Evolutionary conservation across 2,888 invertebrate genomes (phyloP), one percentile per base, ranked within the genome.

Genomic region (Aspidiotus destructor): DNA sequence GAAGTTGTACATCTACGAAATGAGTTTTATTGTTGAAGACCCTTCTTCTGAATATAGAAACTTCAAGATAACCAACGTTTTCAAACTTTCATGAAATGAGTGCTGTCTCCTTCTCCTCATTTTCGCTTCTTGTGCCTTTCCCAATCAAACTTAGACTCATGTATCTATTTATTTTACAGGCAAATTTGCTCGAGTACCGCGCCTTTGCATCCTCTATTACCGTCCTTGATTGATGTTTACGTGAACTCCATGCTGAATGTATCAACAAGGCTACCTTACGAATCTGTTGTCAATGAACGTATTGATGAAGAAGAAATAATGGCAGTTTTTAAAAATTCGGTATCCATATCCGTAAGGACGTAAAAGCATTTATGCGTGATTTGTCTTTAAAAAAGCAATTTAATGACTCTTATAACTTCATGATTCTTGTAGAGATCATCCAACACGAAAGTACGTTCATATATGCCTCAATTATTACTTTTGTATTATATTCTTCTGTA

Each of bases 131-230:
- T 3, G 28, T 28, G 5, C 5, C 2, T 28, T 28, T 28, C 5
- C 28, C 28, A 28, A 28, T 28, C 28, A 5, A 28, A 28, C 28
- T 3, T 28, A 28, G 5, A 28, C 28, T 28, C 28, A 28, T 28
- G 28, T 28, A 28, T 28, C 28, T 28, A 28, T 28, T 28, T 6
- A 78, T 77, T 79, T 61, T 78, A 74, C 73, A 85, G 86, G 73
- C 97, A 98, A 80, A 89, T 97, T 69, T 90, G 92, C 75, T 86
- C 86, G 73, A 89, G 92, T 73, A 85, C 86, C 1, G 85, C 89
- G n/a, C 97, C 97, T 0, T 78, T 98, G 60, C 97, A 98, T 79
- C 90, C 95, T 0, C 91, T 95, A 1, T 82, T 97, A 77, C 94
- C 96, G 0, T 88, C 90, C 2, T 80, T 98, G 41, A 89, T 97